Evolutionary conservation across 2,888 invertebrate species (phyloP).

Genomic region (Eupithecia centaureata): DNA sequence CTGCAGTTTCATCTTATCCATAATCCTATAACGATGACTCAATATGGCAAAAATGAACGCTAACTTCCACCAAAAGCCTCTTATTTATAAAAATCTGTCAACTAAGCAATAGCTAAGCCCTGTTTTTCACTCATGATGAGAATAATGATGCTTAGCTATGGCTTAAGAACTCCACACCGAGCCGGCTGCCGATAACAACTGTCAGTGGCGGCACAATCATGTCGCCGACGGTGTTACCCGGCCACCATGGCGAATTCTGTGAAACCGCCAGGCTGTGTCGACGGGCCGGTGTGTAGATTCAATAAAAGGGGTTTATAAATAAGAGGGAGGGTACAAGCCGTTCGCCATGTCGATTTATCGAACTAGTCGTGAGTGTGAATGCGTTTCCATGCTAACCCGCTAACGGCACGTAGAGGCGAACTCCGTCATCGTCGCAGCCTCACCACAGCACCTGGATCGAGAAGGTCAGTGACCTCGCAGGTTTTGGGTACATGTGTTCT

Average conservation of each 20-base stretch:
- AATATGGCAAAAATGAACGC: constrained; percentile 42
- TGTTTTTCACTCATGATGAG: background rate
- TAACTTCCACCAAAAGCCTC: constrained; percentile 16
- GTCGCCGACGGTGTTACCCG: background rate
- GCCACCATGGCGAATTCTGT: background rate
- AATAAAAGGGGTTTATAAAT: background rate
- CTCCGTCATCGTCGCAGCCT: constrained; percentile 76
- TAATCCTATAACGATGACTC: constrained; percentile 37
- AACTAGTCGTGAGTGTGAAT: constrained; percentile 74
- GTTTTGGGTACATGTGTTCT: constrained; percentile 44
- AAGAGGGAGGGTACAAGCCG: constrained; percentile 17
- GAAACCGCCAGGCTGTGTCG: background rate
- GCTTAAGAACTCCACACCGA: background rate
- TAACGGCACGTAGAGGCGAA: constrained; percentile 82
- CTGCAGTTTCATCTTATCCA: constrained; percentile 36
- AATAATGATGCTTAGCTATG: background rate
- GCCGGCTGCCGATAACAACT: background rate
- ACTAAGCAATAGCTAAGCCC: background rate
- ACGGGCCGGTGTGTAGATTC: background rate
- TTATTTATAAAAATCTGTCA: constrained; percentile 1
- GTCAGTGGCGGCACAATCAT: background rate
- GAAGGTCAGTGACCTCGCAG: constrained; percentile 86
- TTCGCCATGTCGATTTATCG: constrained; percentile 48
- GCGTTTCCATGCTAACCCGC: constrained; percentile 84
- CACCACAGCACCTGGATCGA: constrained; percentile 92